Percentiles rank a stretch among this genome's conserved stretches.
Conservation (phyloP, 1,140 invertebrate genomes). For the Ooceraea biroi region DNA sequence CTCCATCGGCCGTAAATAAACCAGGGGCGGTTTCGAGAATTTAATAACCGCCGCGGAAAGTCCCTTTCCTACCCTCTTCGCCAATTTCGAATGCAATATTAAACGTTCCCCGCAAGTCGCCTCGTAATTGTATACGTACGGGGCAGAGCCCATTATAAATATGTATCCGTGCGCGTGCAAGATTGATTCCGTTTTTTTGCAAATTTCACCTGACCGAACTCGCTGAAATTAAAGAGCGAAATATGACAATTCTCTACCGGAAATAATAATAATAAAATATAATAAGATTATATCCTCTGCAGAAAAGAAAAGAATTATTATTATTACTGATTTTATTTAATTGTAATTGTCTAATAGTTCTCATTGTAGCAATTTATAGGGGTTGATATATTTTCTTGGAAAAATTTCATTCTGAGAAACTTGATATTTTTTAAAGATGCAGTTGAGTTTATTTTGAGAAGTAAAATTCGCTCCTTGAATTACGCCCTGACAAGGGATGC, state of each 20-base stretch:
- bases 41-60: conserved; percentile 51
- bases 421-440: background rate
- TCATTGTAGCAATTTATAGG: background rate
- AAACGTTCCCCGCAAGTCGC: conserved; percentile 32
- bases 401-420: background rate
- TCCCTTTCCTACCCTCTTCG: conserved; percentile 8
- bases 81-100: conserved; percentile 54
- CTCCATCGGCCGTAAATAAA: conserved; percentile 46
- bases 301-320: too few species aligned
- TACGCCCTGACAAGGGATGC: background rate
- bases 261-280: background rate
- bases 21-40: conserved; percentile 52
- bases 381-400: too few species aligned
- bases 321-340: too few species aligned
- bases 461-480: background rate
- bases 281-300: too few species aligned
- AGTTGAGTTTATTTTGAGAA: background rate
- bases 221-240: conserved; percentile 25
- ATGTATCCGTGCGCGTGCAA: background rate
- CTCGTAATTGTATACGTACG: conserved; percentile 36
- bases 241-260: background rate
- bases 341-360: too few species aligned
- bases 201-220: background rate
- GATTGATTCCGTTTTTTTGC: conserved; percentile 23
- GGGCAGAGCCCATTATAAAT: conserved; percentile 43